phyloP scores from a whole-genome alignment of 2,797 vertebrate species.

The Argentina silus region DNA sequence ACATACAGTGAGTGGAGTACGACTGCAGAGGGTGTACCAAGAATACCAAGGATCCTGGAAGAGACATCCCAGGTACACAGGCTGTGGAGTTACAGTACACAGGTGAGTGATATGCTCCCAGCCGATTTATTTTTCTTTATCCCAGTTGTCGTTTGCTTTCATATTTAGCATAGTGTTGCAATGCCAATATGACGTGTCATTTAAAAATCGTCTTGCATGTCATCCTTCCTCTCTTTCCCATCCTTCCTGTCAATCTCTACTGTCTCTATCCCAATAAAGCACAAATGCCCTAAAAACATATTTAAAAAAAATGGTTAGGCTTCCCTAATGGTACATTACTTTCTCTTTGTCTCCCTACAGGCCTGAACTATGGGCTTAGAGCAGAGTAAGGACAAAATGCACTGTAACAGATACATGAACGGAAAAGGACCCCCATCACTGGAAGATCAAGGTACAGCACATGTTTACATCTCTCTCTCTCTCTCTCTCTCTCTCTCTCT shows the following conservation, averaged over 20 bases:
- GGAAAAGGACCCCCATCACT: constrained; percentile 67
- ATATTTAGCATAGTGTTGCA: too few relatives aligned
- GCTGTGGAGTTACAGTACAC: not conserved
- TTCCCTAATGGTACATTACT: not conserved
- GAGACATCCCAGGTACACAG: not conserved
- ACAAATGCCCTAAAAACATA: too few relatives aligned
- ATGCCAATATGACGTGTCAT: too few relatives aligned
- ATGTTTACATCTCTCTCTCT: not conserved
- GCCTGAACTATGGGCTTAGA: constrained; percentile 63
- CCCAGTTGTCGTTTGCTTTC: too few relatives aligned
- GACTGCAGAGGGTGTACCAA: too few relatives aligned
- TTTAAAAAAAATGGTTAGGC: not conserved
- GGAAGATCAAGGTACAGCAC: constrained; percentile 55
- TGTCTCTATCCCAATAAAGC: too few relatives aligned
- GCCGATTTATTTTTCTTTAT: too few relatives aligned
- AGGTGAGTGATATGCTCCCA: not conserved
- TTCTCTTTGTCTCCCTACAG: constrained; percentile 7
- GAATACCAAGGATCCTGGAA: not conserved
- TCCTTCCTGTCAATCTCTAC: too few relatives aligned
- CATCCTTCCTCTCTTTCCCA: too few relatives aligned
- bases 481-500: not conserved
- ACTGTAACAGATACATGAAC: constrained; percentile 70
- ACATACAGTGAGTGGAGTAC: not conserved
- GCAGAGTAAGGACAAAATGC: constrained; percentile 68
- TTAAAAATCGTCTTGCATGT: too few relatives aligned